A percentile compares a stretch with the other conserved stretches of the same genome.
phyloP scores from a whole-genome alignment of 2,797 vertebrate species.

The Crossoptilon crossoptilon region DNA sequence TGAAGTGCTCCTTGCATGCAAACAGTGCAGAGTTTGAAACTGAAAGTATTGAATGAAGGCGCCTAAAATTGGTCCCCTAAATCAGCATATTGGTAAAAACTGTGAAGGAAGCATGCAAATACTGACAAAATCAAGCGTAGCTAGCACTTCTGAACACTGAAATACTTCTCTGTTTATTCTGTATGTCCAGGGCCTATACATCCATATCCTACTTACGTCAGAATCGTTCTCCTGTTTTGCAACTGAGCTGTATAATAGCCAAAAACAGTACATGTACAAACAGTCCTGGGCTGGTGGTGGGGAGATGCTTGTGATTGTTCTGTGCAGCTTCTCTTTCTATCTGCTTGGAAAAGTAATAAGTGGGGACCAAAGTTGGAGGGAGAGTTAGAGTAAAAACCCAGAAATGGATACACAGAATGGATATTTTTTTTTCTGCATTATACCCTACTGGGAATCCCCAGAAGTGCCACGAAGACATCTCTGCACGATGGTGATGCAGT shows the following conservation, averaged over 20 bases:
- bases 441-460: background rate
- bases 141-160: background rate
- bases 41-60: background rate
- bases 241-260: background rate
- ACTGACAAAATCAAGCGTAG: background rate
- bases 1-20: background rate
- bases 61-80: background rate
- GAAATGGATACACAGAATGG: background rate
- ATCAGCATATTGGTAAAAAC: background rate
- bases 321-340: background rate
- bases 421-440: background rate
- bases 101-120: background rate
- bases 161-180: background rate
- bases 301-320: background rate
- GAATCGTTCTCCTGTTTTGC: background rate
- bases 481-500: background rate
- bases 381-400: background rate
- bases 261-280: background rate
- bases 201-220: background rate
- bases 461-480: background rate
- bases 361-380: fast-evolving
- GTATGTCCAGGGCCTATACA: background rate
- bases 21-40: background rate
- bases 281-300: background rate
- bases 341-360: background rate